Evolutionary conservation across 2,113 vertebrate species (phyloP).

Genomic region (Atractosteus spatula): DNA sequence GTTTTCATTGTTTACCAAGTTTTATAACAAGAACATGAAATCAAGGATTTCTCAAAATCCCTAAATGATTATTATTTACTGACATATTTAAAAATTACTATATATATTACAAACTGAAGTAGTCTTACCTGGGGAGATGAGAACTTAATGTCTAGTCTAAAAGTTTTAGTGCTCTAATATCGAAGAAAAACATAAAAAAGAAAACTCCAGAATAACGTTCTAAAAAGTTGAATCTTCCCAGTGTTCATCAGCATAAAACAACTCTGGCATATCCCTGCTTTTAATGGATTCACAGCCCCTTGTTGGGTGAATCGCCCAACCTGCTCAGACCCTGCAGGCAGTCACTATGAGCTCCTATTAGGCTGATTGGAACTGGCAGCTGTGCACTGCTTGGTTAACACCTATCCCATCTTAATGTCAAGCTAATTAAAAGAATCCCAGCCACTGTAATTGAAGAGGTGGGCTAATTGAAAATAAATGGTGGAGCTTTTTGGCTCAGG

Average conservation of each 20-base stretch:
- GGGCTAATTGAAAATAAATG: slow-evolving; percentile 23
- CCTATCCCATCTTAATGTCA: slow-evolving; percentile 49
- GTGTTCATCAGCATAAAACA: slow-evolving; percentile 7
- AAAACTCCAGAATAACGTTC: not conserved
- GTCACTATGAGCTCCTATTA: slow-evolving; percentile 64
- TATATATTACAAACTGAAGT: too few relatives aligned
- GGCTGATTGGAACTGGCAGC: slow-evolving; percentile 68
- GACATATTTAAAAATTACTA: too few relatives aligned
- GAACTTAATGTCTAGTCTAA: too few relatives aligned
- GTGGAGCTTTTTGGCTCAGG: slow-evolving; percentile 3
- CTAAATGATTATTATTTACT: too few relatives aligned
- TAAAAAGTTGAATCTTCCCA: not conserved
- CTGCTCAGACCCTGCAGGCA: slow-evolving; percentile 52
- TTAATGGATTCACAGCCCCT: slow-evolving; percentile 6
- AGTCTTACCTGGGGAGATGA: too few relatives aligned
- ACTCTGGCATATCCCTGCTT: slow-evolving; percentile 15
- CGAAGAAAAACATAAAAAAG: too few relatives aligned
- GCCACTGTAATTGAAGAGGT: slow-evolving; percentile 33
- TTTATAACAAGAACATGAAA: too few relatives aligned
- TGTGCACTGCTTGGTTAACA: slow-evolving; percentile 53
- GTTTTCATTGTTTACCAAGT: too few relatives aligned
- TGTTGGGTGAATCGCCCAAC: slow-evolving; percentile 31
- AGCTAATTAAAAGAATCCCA: slow-evolving; percentile 62
- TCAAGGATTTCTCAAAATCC: too few relatives aligned
- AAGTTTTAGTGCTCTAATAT: too few relatives aligned